Evolutionary conservation across 30 jellyfish, hydroid and myxozoan genomes (phyloP).

Genomic region (Rhopilema esculentum): DNA sequence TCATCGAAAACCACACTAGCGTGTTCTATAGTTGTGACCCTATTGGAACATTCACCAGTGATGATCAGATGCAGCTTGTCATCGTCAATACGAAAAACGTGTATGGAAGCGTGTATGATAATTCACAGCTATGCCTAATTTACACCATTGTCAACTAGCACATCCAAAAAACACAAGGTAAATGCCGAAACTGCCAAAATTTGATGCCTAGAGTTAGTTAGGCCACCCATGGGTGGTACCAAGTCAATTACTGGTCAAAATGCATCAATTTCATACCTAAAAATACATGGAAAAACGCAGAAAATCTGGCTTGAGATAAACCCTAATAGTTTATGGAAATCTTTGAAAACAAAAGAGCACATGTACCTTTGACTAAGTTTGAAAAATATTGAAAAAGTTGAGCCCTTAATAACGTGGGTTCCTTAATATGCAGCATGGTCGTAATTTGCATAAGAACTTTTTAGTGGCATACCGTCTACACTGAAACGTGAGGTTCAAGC

Average conservation of each 20-base stretch:
- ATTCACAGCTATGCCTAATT: slow-evolving; percentile 83
- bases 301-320: slow-evolving; percentile 59
- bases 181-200: slow-evolving; percentile 57
- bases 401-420: slow-evolving; percentile 78
- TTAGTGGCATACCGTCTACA: slow-evolving; percentile 39
- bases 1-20: slow-evolving; percentile 49
- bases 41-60: not conserved
- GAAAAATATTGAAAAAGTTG: slow-evolving; percentile 76
- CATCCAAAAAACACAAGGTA: slow-evolving; percentile 40
- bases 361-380: slow-evolving; percentile 82
- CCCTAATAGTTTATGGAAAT: slow-evolving; percentile 86
- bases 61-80: slow-evolving; percentile 16
- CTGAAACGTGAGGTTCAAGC: slow-evolving; percentile 60
- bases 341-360: slow-evolving; percentile 89
- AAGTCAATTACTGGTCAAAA: slow-evolving; percentile 8
- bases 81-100: slow-evolving; percentile 48
- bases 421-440: slow-evolving; percentile 71
- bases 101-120: slow-evolving; percentile 76
- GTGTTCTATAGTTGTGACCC: slow-evolving; percentile 67
- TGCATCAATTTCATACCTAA: slow-evolving; percentile 39
- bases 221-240: slow-evolving; percentile 42
- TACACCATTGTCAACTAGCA: slow-evolving; percentile 75
- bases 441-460: slow-evolving; percentile 65
- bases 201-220: not conserved
- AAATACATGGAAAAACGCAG: slow-evolving; percentile 33